These are phyloP conservation scores for Synanthedon myopaeformis DNA, from an alignment of 2,888 invertebrate genomes.

Conservation along the genomic window DNA sequence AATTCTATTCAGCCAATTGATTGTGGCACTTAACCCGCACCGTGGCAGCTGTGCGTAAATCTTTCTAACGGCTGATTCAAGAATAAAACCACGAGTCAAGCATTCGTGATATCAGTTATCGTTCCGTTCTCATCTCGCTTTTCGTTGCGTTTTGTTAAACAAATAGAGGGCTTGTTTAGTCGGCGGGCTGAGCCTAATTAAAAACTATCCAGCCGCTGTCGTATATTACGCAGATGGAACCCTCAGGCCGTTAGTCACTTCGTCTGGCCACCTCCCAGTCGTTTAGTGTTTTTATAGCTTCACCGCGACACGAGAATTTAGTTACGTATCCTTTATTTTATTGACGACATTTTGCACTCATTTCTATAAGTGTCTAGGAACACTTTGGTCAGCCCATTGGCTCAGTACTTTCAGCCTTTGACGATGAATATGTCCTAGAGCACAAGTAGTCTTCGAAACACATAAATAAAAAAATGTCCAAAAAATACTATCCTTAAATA, in stretches of 20 bases:
- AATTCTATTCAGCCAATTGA: constrained; percentile 45
- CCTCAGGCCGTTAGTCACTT: constrained; percentile 46
- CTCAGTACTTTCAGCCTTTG: no score
- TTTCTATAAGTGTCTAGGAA: no score
- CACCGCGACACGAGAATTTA: constrained; percentile 16
- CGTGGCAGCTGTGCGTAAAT: constrained; percentile 42
- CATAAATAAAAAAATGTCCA: no score
- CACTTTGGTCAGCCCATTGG: no score
- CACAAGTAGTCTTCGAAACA: no score
- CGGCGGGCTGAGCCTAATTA: constrained; percentile 60
- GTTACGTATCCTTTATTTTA: neutral
- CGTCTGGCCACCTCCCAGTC: constrained; percentile 47
- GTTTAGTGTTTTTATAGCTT: constrained; percentile 42
- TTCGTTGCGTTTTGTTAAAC: constrained; percentile 50
- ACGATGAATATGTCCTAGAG: no score
- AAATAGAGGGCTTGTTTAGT: constrained; percentile 50
- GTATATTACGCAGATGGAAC: constrained; percentile 49
- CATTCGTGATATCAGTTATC: constrained; percentile 48
- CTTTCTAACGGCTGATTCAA: constrained; percentile 45
- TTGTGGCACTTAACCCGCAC: constrained; percentile 40
- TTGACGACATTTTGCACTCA: no score
- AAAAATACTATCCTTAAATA: no score
- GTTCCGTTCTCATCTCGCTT: constrained; percentile 38
- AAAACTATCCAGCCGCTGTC: constrained; percentile 53
- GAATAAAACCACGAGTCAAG: constrained; percentile 44